phyloP scores from a whole-genome alignment of 2,113 vertebrate species.

The Bettongia penicillata region DNA sequence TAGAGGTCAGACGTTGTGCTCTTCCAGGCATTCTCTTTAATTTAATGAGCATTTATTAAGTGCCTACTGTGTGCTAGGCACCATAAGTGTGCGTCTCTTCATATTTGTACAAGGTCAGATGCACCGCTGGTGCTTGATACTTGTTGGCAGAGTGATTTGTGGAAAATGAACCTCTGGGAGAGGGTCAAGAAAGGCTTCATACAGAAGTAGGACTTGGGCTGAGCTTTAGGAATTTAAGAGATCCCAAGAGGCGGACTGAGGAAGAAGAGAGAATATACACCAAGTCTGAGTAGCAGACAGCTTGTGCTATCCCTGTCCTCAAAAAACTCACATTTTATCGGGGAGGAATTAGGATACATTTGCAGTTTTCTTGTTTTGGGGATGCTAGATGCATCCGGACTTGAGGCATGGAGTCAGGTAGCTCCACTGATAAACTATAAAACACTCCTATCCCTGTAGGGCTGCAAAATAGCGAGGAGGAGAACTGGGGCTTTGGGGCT shows the following conservation, averaged over 20 bases:
- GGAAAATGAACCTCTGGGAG: neutral
- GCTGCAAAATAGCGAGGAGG: neutral
- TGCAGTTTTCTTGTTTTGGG: neutral
- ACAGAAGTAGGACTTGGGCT: neutral
- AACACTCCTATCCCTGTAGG: neutral
- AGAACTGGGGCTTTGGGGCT: neutral
- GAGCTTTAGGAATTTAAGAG: neutral
- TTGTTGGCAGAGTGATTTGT: neutral
- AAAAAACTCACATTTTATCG: neutral
- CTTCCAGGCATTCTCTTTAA: neutral
- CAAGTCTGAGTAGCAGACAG: neutral
- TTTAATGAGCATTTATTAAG: neutral
- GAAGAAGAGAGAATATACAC: neutral
- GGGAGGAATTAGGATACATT: neutral
- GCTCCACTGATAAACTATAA: neutral
- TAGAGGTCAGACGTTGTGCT: neutral
- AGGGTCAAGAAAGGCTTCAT: neutral
- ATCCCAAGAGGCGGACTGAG: neutral
- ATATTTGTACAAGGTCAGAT: neutral
- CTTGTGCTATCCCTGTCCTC: neutral
- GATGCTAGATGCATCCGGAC: neutral
- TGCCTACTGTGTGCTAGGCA: neutral
- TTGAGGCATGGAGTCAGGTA: neutral
- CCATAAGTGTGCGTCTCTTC: neutral
- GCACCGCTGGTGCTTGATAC: neutral